Evolutionary conservation across 2,888 invertebrate species (phyloP), one percentile per base, ranked within the genome.

Genomic region (Conchocele bisecta): DNA sequence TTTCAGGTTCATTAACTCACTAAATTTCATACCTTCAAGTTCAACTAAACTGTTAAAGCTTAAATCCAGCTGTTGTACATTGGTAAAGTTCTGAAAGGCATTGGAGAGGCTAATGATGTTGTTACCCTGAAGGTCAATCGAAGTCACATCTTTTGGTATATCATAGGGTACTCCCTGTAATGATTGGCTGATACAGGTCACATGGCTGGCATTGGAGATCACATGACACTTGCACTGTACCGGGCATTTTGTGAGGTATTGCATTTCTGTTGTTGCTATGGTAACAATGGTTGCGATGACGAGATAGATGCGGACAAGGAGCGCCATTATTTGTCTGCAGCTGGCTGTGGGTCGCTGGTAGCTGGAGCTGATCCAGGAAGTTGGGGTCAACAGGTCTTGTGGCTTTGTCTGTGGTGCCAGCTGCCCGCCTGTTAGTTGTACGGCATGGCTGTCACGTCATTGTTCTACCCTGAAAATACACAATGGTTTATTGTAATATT

Each of bases 31-130:
- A 20, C 42, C 17, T 11, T 60, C 51, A 35, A 84, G 56, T 31
- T 42, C 17, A n/a, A 60, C 46, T 42, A 87, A 56, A 15, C 76
- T 69, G 54, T 88, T 88, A 59, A 65, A 65, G 56, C 85, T 84
- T 9, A 88, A 67, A 68, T 86, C 83, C 26, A 86, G 65, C 15
- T 54, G 42, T 37, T 64, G 53, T 24, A 83, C 57, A 48, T 60
- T 58, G 26, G 69, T 56, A 58, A 81, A 75, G 28, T 76, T 71
- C 15, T 76, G 73, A 68, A 81, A 69, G 71, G 65, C 70, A 51
- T 59, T 53, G n/a, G 58, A 46, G 7, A 81, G 68, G 60, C 67
- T 65, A 24, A 59, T 53, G 48, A 83, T 72, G 15, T 46, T 22
- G 65, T 85, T 83, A 7, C 59, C 63, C 22, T 56, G 60, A 33